Evolutionary conservation across 2,797 vertebrate species (phyloP).

Genomic region (Rhinatrema bivittatum): DNA sequence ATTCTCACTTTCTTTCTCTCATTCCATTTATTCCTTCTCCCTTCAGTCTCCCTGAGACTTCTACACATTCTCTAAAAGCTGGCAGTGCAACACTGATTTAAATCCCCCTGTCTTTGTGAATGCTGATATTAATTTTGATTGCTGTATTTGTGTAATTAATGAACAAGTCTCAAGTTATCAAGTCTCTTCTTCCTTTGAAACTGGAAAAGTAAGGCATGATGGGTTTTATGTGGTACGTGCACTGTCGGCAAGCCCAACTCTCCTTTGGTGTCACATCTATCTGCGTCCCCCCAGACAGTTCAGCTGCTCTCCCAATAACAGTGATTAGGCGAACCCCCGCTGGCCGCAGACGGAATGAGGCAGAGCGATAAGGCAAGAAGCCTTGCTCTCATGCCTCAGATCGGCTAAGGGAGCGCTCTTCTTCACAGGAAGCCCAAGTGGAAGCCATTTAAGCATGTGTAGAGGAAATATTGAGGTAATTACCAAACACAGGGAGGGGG

Average conservation of each 20-base stretch:
- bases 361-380: constrained; percentile 57
- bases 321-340: constrained; percentile 56
- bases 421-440: constrained; percentile 50
- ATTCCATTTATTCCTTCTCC: constrained; percentile 11
- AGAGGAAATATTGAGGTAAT: constrained; percentile 67
- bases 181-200: constrained; percentile 44
- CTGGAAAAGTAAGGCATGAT: constrained; percentile 22
- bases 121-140: constrained; percentile 64
- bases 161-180: constrained; percentile 39
- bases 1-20: constrained; percentile 3
- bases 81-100: too few species aligned
- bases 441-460: constrained; percentile 58
- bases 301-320: constrained; percentile 47
- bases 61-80: too few species aligned
- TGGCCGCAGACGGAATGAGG: constrained; percentile 62
- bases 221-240: constrained; percentile 20
- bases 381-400: constrained; percentile 45
- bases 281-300: constrained; percentile 57
- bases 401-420: constrained; percentile 29
- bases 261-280: constrained; percentile 57
- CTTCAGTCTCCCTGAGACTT: too few species aligned
- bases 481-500: constrained; percentile 63
- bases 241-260: constrained; percentile 40
- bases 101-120: constrained; percentile 41
- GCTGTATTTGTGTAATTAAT: constrained; percentile 59